Base-by-base conservation (phyloP, 2,888 invertebrate genomes). In the Chymomyza fuscimana region DNA sequence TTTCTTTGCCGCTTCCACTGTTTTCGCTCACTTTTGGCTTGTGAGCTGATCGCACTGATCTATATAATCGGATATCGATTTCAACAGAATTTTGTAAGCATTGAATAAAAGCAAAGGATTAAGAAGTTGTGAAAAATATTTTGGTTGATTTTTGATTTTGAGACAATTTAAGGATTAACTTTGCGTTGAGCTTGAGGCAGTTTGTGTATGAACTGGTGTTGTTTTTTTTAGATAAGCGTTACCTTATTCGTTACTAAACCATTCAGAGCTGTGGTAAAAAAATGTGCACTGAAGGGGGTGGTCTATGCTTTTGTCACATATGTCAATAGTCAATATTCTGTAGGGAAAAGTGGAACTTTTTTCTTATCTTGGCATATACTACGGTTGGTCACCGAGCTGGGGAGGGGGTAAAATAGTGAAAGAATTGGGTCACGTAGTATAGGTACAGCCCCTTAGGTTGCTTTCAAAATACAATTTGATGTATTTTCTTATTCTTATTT, bases 1-100 rank as follows among this genome's bases (percentile, higher is more conserved):
- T 63, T 74, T 69, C 65, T 60, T 72, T 32, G n/a, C 22, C 12
- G n/a, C 36, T 59, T 19, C 60, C 56, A 19, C 46, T 74, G 73
- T 74, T 69, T 69, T 77, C 65, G 70, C 65, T 58, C 52, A 74
- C 67, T 70, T 79, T 77, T 79, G 68, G 80, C 62, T 72, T 69
- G 73, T 70, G 67, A 66, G 67, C 74, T 72, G 65, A 62, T 79
- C 66, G 50, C 16, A 36, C 29, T 87, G 81, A 86, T 81, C 82
- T 86, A 87, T 70, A 78, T 89, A 89, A 90, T 78, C 89, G 79
- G 89, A 88, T 89, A 86, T 88, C 79, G 81, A 86, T 85, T 88
- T 86, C 88, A 72, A 74, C 65, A 76, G 84, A 89, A 81, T 80
- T 76, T 25, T n/a, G n/a, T 7, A 7, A 7, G 32, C 32, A 5